Evolutionary conservation across 1,140 invertebrate genomes (phyloP), one percentile per base, ranked within the genome.

Genomic region (Stenopsyche tienmushanensis): DNA sequence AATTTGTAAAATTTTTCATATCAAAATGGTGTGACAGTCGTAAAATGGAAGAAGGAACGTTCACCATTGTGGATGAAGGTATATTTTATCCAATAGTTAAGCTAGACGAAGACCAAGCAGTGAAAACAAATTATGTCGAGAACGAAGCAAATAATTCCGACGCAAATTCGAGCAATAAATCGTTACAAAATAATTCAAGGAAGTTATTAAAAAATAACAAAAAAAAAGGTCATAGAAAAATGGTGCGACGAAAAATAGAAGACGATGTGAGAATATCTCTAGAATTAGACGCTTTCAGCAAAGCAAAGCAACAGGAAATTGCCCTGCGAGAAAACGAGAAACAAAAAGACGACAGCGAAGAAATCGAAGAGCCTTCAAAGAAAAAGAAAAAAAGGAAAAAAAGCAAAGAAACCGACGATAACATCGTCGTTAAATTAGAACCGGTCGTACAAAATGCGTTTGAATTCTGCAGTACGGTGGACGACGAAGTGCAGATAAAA

Each of bases 21-120:
- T n/a, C n/a, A n/a, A n/a, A n/a, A n/a, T n/a, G n/a, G n/a, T n/a
- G n/a, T n/a, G n/a, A n/a, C n/a, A n/a, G n/a, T n/a, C n/a, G 3
- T 20, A 42, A 13, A 21, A 57, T 57, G 54, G 54, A 42, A 57
- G 39, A 41, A 10, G 39, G 39, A 13, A 42, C 54, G 7, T 57
- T 57, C 21, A 57, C 54, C 9, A 26, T 57, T 7, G 47, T 52
- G 9, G 60, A 53, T 18, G 58, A 65, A 10, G 50, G 64, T n/a
- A 57, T 65, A 15, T 69, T 69, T 57, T 65, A 57, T 42, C 63
- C 67, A 1, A 62, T 65, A 8, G 55, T 62, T 18, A 60, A 65
- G 54, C 18, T 65, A 2, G 25, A 65, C 5, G 58, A 69, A 17
- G 23, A 59, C 21, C 13, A 42, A 39, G 34, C 57, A 20, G 41